A percentile compares a stretch with the other conserved stretches of the same genome.
Conservation (phyloP, 1,140 invertebrate species). For the Holotrichia oblita region DNA sequence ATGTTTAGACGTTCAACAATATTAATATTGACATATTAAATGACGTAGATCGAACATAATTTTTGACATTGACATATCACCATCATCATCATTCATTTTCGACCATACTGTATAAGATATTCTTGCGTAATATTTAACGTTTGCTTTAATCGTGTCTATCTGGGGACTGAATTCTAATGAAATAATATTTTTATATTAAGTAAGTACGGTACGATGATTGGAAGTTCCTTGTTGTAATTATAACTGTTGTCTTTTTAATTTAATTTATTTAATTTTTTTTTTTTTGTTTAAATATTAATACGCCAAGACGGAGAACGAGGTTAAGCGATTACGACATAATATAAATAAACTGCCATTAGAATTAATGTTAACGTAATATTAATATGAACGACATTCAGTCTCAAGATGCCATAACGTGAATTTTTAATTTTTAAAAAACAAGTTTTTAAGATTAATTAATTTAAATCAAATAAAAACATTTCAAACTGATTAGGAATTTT, state of each 20-base stretch:
- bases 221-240: neutral
- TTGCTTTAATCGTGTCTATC: neutral
- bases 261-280: constrained; percentile 32
- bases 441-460: neutral
- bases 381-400: neutral
- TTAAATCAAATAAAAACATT: constrained; percentile 20
- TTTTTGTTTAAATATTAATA: neutral
- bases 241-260: neutral
- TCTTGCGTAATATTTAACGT: too few relatives aligned
- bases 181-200: neutral
- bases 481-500: constrained; percentile 55
- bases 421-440: too few relatives aligned
- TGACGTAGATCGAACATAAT: neutral
- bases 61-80: too few relatives aligned
- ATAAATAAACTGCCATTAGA: neutral
- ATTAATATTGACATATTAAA: neutral
- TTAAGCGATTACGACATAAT: neutral
- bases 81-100: too few relatives aligned
- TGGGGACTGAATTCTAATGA: neutral
- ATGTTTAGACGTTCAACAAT: neutral
- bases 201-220: neutral
- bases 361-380: neutral
- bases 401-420: neutral
- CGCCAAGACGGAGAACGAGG: neutral
- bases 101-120: too few relatives aligned